These are phyloP conservation scores for Panagrolaimus sp. DNA, from an alignment of 1,140 invertebrate genomes.

Conservation along the genomic window DNA sequence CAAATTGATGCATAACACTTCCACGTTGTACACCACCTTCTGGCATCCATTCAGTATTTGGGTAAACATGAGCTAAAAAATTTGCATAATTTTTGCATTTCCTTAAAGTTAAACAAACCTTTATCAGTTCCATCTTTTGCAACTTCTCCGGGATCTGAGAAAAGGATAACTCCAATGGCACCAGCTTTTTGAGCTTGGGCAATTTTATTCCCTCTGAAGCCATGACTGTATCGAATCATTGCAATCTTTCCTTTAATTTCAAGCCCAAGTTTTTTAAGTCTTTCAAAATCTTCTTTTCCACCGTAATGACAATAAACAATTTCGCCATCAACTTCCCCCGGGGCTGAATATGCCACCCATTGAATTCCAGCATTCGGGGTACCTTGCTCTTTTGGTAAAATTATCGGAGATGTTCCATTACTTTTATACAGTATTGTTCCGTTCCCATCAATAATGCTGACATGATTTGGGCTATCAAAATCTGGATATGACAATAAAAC, in stretches of 20 bases:
- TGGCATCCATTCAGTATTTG: conserved; percentile 51
- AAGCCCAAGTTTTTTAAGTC: conserved; percentile 36
- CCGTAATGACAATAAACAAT: conserved; percentile 51
- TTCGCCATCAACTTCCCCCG: conserved; percentile 49
- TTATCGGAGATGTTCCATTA: conserved; percentile 34
- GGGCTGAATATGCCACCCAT: conserved; percentile 52
- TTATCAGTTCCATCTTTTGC: conserved; percentile 39
- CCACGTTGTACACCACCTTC: conserved; percentile 49
- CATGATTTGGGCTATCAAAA: conserved; percentile 46
- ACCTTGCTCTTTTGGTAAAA: conserved; percentile 46
- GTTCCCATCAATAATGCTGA: conserved; percentile 35
- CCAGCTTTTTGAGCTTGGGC: conserved; percentile 39
- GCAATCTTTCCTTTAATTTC: conserved; percentile 55
- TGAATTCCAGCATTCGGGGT: conserved; percentile 49
- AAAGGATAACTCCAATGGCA: conserved; percentile 52
- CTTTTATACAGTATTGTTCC: conserved; percentile 37
- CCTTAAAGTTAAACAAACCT: conserved; percentile 24
- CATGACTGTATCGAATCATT: conserved; percentile 42
- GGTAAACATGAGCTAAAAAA: conserved; percentile 42
- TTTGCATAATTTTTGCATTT: not conserved
- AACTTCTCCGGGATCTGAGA: conserved; percentile 55
- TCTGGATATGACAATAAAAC: conserved; percentile 53
- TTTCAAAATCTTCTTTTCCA: conserved; percentile 42
- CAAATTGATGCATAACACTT: conserved; percentile 44
- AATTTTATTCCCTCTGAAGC: conserved; percentile 53